phyloP scores from a whole-genome alignment of 2,888 invertebrate genomes.

The Gnatocerus cornutus region DNA sequence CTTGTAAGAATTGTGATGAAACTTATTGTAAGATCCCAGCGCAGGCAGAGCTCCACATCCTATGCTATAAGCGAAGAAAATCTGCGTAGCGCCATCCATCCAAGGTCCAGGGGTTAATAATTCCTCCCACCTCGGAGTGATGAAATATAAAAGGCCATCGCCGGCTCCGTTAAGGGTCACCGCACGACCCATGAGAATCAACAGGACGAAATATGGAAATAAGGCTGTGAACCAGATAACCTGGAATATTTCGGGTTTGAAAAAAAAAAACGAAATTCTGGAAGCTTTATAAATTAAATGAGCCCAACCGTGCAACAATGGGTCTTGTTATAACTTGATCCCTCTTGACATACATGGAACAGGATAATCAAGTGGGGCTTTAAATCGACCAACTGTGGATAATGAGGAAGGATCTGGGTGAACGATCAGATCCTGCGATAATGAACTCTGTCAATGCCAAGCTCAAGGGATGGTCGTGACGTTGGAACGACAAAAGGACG shows the following conservation, averaged over 20 bases:
- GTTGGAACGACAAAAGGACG: not conserved
- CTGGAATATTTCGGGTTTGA: conserved; percentile 63
- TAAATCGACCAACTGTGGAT: conserved; percentile 33
- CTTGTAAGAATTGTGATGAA: conserved; percentile 85
- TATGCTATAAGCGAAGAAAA: conserved; percentile 86
- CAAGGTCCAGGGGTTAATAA: conserved; percentile 75
- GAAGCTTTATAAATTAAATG: not conserved
- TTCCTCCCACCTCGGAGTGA: conserved; percentile 77
- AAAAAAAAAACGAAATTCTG: not conserved
- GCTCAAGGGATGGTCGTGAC: conserved; percentile 13
- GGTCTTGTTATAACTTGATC: conserved; percentile 29
- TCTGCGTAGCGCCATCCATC: conserved; percentile 86
- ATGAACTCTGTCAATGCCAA: conserved; percentile 32
- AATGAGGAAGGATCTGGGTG: conserved; percentile 33
- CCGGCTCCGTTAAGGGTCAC: conserved; percentile 80
- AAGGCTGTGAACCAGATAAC: conserved; percentile 85
- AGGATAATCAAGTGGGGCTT: conserved; percentile 31
- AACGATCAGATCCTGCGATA: conserved; percentile 29
- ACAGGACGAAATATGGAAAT: conserved; percentile 82
- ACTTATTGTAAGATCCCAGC: conserved; percentile 83
- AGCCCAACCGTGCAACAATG: not conserved
- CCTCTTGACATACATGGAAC: conserved; percentile 28
- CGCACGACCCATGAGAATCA: conserved; percentile 78
- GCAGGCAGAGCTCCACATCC: conserved; percentile 85
- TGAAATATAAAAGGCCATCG: conserved; percentile 79